phyloP scores from a whole-genome alignment of 2,113 vertebrate genomes.

The Columba janthina region DNA sequence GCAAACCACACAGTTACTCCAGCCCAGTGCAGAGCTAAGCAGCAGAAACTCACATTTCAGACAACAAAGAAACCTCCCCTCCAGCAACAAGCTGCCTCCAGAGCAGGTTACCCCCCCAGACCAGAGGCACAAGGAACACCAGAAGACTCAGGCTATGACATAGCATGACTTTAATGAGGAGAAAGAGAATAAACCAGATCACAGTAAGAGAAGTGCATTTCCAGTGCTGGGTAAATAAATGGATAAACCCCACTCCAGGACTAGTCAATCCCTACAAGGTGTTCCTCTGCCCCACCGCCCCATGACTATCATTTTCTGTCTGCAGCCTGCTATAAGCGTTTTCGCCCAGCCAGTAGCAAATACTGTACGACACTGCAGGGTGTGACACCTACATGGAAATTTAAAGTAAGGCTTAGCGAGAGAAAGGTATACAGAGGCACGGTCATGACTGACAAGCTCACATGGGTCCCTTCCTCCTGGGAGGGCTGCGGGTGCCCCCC shows the following conservation, averaged over 20 bases:
- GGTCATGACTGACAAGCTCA: background rate
- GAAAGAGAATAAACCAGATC: background rate
- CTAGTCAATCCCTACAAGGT: background rate
- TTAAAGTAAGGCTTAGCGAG: background rate
- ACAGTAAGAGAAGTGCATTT: background rate
- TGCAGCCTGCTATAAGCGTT: constrained; percentile 9
- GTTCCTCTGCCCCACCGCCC: background rate
- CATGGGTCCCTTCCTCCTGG: background rate
- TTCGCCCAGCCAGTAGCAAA: background rate
- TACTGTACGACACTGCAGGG: background rate
- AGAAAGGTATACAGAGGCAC: background rate
- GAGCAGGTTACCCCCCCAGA: background rate
- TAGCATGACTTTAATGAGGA: constrained; percentile 51
- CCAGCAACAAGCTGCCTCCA: background rate
- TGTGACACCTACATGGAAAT: background rate
- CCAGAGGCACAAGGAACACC: background rate
- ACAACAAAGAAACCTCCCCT: background rate
- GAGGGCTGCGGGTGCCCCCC: background rate
- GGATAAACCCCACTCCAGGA: background rate
- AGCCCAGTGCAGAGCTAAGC: background rate
- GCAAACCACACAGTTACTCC: background rate
- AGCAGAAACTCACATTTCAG: background rate
- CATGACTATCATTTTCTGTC: background rate
- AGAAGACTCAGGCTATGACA: constrained; percentile 6
- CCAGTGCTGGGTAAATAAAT: background rate